Percentiles rank a stretch among this genome's conserved stretches.
phyloP scores from a whole-genome alignment of 2,797 vertebrate species.

The Manis crassicaudata region DNA sequence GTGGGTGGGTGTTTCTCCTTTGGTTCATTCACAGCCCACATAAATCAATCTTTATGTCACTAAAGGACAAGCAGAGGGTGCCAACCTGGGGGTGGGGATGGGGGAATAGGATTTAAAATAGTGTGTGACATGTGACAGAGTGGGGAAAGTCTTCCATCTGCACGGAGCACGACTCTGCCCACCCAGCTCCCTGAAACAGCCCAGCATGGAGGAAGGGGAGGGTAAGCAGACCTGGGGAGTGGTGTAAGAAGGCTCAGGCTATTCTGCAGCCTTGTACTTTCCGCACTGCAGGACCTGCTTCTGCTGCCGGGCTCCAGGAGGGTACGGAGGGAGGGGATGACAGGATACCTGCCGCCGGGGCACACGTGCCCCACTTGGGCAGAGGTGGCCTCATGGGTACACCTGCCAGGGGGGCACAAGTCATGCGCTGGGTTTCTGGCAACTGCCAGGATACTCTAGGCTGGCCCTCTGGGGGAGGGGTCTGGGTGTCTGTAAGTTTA shows the following conservation, averaged over 20 bases:
- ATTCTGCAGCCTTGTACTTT: background rate
- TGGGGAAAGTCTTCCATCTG: background rate
- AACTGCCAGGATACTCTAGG: background rate
- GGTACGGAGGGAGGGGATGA: background rate
- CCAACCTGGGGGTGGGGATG: background rate
- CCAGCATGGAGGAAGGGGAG: background rate
- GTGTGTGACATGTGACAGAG: background rate
- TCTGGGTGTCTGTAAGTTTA: background rate
- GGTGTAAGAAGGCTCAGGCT: background rate
- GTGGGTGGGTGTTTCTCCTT: background rate
- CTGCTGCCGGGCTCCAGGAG: background rate
- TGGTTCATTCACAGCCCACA: background rate
- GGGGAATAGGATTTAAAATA: background rate
- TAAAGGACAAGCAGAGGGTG: background rate
- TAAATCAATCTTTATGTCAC: background rate
- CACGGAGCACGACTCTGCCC: background rate
- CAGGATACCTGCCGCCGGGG: background rate
- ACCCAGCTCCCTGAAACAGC: background rate
- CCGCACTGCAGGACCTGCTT: background rate
- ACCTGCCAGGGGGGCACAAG: background rate
- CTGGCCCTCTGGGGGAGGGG: background rate
- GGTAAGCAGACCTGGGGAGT: background rate
- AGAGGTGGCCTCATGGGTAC: background rate
- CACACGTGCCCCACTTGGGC: no score
- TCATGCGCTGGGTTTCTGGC: background rate